Percentiles rank a stretch among this genome's conserved stretches.
Conservation (phyloP, 2,113 vertebrate species). For the Myanophis thanlyinensis region DNA sequence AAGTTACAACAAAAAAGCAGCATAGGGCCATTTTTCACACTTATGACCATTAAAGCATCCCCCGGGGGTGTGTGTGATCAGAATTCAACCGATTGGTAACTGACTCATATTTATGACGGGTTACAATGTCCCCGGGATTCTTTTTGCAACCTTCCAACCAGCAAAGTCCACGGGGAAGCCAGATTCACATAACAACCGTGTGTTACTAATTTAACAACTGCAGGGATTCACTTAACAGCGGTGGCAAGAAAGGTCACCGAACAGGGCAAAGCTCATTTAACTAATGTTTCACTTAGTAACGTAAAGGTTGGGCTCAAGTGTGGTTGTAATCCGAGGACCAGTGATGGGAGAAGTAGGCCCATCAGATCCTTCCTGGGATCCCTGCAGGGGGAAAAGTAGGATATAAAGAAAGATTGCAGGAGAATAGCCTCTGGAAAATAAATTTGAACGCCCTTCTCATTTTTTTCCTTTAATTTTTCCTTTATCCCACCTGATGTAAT, state of each 20-base stretch:
- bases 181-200: not conserved
- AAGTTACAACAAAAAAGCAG: not conserved
- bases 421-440: not conserved
- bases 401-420: not conserved
- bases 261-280: too few species aligned
- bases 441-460: not conserved
- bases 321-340: not conserved
- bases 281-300: not conserved
- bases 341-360: not conserved
- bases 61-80: accelerated
- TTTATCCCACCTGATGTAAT: not conserved
- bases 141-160: not conserved
- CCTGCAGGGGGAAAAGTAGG: not conserved
- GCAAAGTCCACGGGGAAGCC: not conserved
- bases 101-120: too few species aligned
- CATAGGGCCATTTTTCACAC: too few species aligned
- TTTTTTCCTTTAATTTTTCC: not conserved
- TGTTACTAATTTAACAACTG: too few species aligned
- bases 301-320: not conserved
- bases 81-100: too few species aligned
- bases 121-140: not conserved
- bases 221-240: not conserved
- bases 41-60: not conserved
- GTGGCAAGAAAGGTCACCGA: not conserved
- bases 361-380: too few species aligned